phyloP scores from a whole-genome alignment of 2,888 invertebrate genomes.

The Ophioninae sp. region DNA sequence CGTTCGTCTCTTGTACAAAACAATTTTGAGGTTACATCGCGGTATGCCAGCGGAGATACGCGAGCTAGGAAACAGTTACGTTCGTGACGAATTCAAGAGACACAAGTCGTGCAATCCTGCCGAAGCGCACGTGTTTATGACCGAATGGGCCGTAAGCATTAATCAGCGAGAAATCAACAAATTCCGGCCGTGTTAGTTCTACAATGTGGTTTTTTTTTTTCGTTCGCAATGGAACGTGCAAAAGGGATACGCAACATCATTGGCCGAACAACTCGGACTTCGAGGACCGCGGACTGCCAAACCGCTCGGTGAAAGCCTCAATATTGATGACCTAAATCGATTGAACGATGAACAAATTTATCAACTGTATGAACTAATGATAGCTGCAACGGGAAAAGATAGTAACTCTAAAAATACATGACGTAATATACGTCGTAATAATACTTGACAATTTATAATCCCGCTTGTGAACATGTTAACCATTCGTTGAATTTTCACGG shows the following conservation, averaged over 20 bases:
- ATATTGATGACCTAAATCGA: constrained; percentile 85
- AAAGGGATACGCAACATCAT: constrained; percentile 89
- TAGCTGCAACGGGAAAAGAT: constrained; percentile 84
- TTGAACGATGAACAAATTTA: constrained; percentile 92
- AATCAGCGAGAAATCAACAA: background rate
- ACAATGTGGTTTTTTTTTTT: background rate
- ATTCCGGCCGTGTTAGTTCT: constrained; percentile 3
- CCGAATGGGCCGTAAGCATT: constrained; percentile 92
- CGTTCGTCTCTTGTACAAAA: constrained; percentile 89
- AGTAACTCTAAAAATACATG: constrained; percentile 60
- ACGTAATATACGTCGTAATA: background rate
- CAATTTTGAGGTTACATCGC: constrained; percentile 89
- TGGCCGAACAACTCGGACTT: constrained; percentile 89
- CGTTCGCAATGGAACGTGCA: constrained; percentile 40
- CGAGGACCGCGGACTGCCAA: constrained; percentile 84
- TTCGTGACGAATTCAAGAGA: constrained; percentile 91
- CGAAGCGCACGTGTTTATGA: constrained; percentile 90
- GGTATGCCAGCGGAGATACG: constrained; percentile 88
- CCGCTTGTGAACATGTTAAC: background rate
- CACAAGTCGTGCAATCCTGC: constrained; percentile 88
- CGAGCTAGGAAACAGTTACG: constrained; percentile 89
- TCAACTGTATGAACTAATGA: constrained; percentile 92
- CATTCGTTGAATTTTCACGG: background rate
- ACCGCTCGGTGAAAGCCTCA: constrained; percentile 85
- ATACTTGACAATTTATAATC: background rate